A percentile compares a stretch with the other conserved stretches of the same genome.
Conservation (phyloP, 2,113 vertebrate species). For the Dicerorhinus sumatrensis region DNA sequence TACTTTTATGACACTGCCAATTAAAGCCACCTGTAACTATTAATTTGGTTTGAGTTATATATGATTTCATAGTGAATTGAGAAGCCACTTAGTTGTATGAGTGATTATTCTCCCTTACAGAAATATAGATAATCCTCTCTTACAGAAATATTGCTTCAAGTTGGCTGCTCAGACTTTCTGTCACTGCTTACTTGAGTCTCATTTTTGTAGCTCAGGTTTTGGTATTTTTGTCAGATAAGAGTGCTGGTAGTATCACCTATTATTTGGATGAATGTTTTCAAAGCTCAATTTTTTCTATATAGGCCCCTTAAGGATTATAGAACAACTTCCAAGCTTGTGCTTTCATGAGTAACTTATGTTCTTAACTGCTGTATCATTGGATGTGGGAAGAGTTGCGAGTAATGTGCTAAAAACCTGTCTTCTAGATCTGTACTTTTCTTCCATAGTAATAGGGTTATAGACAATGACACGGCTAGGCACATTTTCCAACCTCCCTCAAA, state of each 20-base stretch:
- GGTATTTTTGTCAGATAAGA: slow-evolving; percentile 5
- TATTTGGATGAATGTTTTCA: slow-evolving; percentile 33
- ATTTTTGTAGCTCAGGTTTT: not conserved
- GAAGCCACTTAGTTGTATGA: not conserved
- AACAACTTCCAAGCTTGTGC: not conserved
- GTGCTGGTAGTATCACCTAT: not conserved
- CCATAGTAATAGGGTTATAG: not conserved
- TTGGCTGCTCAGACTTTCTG: not conserved
- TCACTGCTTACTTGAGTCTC: not conserved
- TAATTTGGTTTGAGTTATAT: slow-evolving; percentile 32
- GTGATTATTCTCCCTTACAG: not conserved
- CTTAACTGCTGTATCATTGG: not conserved
- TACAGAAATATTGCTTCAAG: slow-evolving; percentile 19
- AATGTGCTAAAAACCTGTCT: not conserved
- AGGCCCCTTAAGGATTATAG: not conserved
- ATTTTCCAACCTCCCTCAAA: not conserved
- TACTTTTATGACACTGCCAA: slow-evolving; percentile 6
- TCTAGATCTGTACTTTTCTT: not conserved
- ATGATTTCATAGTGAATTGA: slow-evolving; percentile 12
- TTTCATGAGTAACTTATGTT: not conserved
- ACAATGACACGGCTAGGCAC: not conserved
- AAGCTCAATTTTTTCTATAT: not conserved
- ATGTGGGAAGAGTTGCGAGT: not conserved
- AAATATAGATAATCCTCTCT: not conserved
- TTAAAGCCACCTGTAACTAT: slow-evolving; percentile 39